phyloP scores from a whole-genome alignment of 2,888 invertebrate species.

The Argyresthia goedartella region DNA sequence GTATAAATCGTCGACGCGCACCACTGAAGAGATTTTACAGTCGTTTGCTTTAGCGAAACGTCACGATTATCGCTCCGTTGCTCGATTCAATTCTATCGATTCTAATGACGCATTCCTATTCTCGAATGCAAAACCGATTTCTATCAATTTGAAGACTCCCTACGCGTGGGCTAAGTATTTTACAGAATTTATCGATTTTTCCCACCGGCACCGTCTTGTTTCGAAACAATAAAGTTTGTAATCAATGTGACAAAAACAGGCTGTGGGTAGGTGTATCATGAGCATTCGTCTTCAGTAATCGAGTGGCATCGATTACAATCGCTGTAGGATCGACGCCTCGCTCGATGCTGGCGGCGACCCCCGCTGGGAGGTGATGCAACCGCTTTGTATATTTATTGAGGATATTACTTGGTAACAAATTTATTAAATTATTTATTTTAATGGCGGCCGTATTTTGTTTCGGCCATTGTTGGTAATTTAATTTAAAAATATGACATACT shows the following conservation, averaged over 20 bases:
- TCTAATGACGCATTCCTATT: too few species aligned
- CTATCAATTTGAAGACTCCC: too few species aligned
- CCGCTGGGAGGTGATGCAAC: not conserved
- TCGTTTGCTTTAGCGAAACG: constrained; percentile 10
- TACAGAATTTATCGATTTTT: too few species aligned
- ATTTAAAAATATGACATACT: not conserved
- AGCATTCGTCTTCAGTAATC: constrained; percentile 31
- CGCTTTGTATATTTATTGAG: constrained; percentile 23
- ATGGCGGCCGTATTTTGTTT: constrained; percentile 11
- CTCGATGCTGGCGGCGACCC: not conserved
- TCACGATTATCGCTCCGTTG: not conserved
- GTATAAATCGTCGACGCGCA: constrained; percentile 13
- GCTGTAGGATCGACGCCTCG: constrained; percentile 14
- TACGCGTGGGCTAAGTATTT: too few species aligned
- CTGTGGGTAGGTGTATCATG: constrained; percentile 19
- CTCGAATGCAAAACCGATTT: too few species aligned
- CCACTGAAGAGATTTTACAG: constrained; percentile 16
- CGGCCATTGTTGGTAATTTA: constrained; percentile 5
- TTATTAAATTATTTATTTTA: constrained; percentile 33
- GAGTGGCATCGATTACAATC: constrained; percentile 48
- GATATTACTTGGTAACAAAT: constrained; percentile 38
- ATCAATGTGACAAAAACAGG: too few species aligned
- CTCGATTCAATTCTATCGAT: too few species aligned
- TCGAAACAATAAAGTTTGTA: too few species aligned
- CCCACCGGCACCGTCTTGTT: too few species aligned